phyloP scores from a whole-genome alignment of 2,888 invertebrate genomes.

The Dastarcus helophoroides region DNA sequence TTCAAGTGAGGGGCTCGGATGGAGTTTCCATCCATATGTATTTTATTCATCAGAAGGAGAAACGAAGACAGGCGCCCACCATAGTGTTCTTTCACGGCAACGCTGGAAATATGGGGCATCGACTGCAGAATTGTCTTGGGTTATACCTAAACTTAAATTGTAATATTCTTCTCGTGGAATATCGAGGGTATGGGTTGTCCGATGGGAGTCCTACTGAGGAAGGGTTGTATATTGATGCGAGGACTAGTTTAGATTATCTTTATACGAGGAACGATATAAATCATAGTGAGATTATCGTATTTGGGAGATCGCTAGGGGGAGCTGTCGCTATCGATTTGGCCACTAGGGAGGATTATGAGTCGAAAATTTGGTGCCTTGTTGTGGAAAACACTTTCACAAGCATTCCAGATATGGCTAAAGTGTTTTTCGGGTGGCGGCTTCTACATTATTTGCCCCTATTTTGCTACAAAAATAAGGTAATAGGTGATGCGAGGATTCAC shows the following conservation, averaged over 20 bases:
- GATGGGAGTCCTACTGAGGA: conserved; percentile 79
- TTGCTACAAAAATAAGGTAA: conserved; percentile 87
- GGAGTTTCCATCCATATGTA: conserved; percentile 70
- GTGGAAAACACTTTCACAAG: conserved; percentile 94
- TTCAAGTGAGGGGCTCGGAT: conserved; percentile 63
- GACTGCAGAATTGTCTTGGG: conserved; percentile 77
- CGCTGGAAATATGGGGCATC: conserved; percentile 94
- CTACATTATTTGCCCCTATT: conserved; percentile 67
- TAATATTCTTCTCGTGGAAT: conserved; percentile 88
- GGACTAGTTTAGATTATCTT: conserved; percentile 77
- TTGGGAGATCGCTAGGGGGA: conserved; percentile 86
- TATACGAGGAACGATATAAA: conserved; percentile 73
- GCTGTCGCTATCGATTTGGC: conserved; percentile 86
- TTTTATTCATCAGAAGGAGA: conserved; percentile 63
- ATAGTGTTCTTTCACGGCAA: conserved; percentile 90
- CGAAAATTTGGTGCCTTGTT: conserved; percentile 74
- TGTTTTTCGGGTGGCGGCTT: conserved; percentile 63
- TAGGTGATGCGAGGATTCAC: too few species aligned
- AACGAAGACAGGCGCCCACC: conserved; percentile 63
- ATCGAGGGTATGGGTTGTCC: conserved; percentile 88
- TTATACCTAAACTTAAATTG: conserved; percentile 71
- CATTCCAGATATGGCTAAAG: conserved; percentile 84
- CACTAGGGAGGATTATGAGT: conserved; percentile 60
- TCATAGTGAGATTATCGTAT: conserved; percentile 71
- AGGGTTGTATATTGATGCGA: conserved; percentile 79